Base-by-base conservation (phyloP, 2,797 vertebrate species). In the Sphenopsis melanotis region DNA sequence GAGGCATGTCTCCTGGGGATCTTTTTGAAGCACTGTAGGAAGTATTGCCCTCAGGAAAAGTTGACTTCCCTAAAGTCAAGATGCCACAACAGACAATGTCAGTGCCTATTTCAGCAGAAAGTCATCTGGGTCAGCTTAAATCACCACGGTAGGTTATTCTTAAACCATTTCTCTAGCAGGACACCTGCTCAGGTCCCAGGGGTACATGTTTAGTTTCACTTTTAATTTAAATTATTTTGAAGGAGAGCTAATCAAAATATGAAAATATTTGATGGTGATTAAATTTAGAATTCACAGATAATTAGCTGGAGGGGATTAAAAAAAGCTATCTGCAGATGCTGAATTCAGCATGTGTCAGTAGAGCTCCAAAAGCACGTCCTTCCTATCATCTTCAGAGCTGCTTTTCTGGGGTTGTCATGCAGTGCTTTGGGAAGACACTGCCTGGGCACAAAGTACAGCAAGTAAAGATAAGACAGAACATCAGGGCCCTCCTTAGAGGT, bases 191-290 rank as follows among this genome's bases (percentile, higher is more conserved):
- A 93, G 50, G 32, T 65, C 55, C 32, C 69, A 66, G 23, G 42
- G 19, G 37, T 65, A 26, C 41, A 21, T 78, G 42, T 52, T 87
- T 74, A 87, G 47, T 53, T 71, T 93, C 52, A 57, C 57, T 79
- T 95, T 81, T 81, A 86, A 88, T 93, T 90, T 76, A 76, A 69
- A 85, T 75, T 89, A 42, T 87, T 95, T 94, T 84, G 50, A 91
- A 81, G 61, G 47, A 32, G 22, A 76, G 44, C 42, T 93, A 92
- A 92, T 95, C 72, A 93, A 66, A 93, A 81, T 52, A 63, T 56
- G 46, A 93, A 96, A 94, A 92, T 91, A 93, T 92, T 90, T 89
- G 69, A 63, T 36, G 19, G 17, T 76, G 82, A 90, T 93, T 91
- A 87, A 76, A 93, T 89, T 92, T 91, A 83, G 55, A 78, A 91